Evolutionary conservation across 2,888 invertebrate genomes (phyloP), one percentile per base, ranked within the genome.

Genomic region (Protodeltote pygarga): DNA sequence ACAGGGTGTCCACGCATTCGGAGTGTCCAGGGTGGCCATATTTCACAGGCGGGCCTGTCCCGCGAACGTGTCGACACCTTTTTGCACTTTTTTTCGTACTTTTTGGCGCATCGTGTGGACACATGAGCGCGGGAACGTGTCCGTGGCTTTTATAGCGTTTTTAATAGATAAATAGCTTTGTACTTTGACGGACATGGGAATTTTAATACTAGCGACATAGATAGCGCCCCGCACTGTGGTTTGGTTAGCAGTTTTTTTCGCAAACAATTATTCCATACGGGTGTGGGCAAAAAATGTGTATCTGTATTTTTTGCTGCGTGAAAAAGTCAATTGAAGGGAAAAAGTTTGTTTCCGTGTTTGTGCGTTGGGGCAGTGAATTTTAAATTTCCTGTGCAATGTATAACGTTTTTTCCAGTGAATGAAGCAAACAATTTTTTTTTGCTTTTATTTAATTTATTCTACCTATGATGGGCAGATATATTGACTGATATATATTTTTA

Each of bases 31-130:
- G 73, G 73, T 67, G 77, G 75, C 80, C 73, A 83, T 86, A 86
- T 81, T 77, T 89, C 76, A 87, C 77, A 62, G 66, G 73, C 64
- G 73, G 74, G 71, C 66, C 64, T 69, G 66, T 72, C 67, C 65
- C 54, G 59, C 53, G 72, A 71, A 77, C 82, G 77, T 73, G 85
- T 84, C 77, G 77, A 72, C 82, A 80, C 75, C 73, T 77, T 82
- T 83, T 79, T 83, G 63, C 48, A 40, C 50, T 67, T 65, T 63
- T 65, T 59, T 71, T 65, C 68, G 51, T 61, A 55, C 60, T 71
- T 70, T 74, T 75, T 73, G n/a, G 66, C 61, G 51, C 59, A 64
- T 53, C 65, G 73, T 61, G 77, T 67, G 77, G 75, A 69, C 75
- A 71, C 73, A 65, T 51, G 58, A 51, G 63, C 63, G 49, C 55